Evolutionary conservation across 2,888 invertebrate genomes (phyloP), one percentile per base, ranked within the genome.

Genomic region (Xanthia icteritia): DNA sequence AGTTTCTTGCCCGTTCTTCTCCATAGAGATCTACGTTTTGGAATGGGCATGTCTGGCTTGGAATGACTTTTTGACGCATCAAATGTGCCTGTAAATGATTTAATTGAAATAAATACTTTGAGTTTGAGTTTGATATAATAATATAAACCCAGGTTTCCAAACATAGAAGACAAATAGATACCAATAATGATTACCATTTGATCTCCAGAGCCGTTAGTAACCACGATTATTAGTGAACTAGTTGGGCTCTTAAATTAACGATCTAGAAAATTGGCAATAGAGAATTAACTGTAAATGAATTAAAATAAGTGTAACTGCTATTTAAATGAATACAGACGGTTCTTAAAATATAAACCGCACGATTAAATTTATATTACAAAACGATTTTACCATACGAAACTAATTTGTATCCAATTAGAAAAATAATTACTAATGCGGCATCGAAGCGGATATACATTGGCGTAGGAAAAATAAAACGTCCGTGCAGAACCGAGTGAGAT

Each of bases 331-430:
- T 11, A 27, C 67, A 74, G 56, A 31, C 45, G 13, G n/a, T 54
- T 60, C 42, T 54, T 45, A 48, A 61, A 72, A 56, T 71, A 65
- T 58, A 70, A 9, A 79, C 58, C n/a, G 27, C 58, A n/a, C 11
- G 45, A 73, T 78, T 73, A 73, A 76, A 76, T 73, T 73, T 81
- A 72, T 39, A 48, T 65, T 54, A 76, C 23, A 71, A 76, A 74
- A 64, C 48, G 67, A 71, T 69, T 79, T 71, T 72, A 60, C 56
- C 72, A 72, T 65, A 83, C 58, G 58, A 85, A 88, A 85, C 82
- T 86, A 83, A 88, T 84, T 84, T 81, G 75, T 83, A 75, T 86
- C 70, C 85, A 88, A 89, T 90, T 89, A 89, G 87, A 89, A 82
- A 88, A 83, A 82, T 83, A 85, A 86, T 84, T 85, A 78, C 67